Conservation (phyloP, 2,888 invertebrate species). For the Temnothorax rugatulus region DNA sequence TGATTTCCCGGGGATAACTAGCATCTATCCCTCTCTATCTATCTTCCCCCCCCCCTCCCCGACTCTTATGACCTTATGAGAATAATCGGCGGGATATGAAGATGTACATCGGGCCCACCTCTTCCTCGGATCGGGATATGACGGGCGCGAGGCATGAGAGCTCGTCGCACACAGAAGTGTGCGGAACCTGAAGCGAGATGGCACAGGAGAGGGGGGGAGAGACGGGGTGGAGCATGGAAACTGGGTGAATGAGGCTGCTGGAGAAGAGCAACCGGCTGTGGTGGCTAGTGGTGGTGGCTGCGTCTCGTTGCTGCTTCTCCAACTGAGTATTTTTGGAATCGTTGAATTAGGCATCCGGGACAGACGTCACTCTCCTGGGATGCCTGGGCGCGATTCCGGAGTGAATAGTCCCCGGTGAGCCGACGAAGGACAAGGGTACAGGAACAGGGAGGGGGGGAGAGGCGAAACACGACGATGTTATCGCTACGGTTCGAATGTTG, state of each 20-base stretch:
- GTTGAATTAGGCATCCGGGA: conserved; percentile 75
- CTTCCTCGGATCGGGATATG: conserved; percentile 8
- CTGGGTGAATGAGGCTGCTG: conserved; percentile 80
- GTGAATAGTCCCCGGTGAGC: background rate
- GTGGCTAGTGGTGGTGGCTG: conserved; percentile 55
- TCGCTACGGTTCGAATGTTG: background rate
- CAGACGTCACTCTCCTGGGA: conserved; percentile 59
- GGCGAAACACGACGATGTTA: background rate
- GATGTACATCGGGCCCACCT: background rate
- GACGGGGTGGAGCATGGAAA: conserved; percentile 63
- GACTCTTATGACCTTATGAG: no score
- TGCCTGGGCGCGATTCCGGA: conserved; percentile 33
- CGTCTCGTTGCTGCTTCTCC: conserved; percentile 62
- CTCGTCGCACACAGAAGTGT: conserved; percentile 28
- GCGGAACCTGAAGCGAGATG: background rate
- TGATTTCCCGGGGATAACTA: conserved; percentile 4
- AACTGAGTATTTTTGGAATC: conserved; percentile 74
- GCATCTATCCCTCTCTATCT: background rate
- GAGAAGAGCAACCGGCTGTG: conserved; percentile 65
- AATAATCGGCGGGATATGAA: conserved; percentile 17
- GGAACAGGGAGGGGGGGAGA: background rate
- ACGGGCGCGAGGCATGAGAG: conserved; percentile 47
- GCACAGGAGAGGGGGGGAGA: conserved; percentile 41
- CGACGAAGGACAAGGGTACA: background rate
- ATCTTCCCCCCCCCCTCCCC: no score